These are phyloP conservation scores for Palaemon carinicauda DNA, from an alignment of 1,140 invertebrate species.

Conservation along the genomic window DNA sequence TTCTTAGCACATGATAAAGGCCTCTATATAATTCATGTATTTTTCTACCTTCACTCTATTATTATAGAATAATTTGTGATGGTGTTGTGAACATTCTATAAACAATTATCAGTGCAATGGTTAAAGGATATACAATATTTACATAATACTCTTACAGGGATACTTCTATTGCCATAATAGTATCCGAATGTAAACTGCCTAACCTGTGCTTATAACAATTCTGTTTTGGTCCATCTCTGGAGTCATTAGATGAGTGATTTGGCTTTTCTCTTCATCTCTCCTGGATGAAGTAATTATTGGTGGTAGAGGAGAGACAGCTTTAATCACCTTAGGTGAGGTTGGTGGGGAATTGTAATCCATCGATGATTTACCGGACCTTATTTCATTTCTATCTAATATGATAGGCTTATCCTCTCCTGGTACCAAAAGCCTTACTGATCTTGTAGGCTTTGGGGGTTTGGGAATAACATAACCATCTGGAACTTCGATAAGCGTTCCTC, in stretches of 20 bases:
- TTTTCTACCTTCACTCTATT: too few relatives aligned
- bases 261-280: neutral
- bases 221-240: neutral
- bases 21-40: too few relatives aligned
- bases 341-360: neutral
- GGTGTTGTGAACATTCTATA: too few relatives aligned
- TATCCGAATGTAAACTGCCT: neutral
- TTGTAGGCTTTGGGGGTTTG: conserved; percentile 25
- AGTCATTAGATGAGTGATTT: conserved; percentile 9
- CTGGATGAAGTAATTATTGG: neutral
- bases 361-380: neutral
- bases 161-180: too few relatives aligned
- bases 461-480: conserved; percentile 37
- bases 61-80: too few relatives aligned
- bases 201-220: neutral
- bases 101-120: too few relatives aligned
- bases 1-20: too few relatives aligned
- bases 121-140: neutral
- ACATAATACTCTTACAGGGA: neutral
- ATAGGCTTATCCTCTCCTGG: neutral
- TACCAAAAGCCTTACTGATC: conserved; percentile 8
- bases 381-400: too few relatives aligned
- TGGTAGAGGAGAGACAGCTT: neutral
- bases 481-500: conserved; percentile 38
- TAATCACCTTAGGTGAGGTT: neutral